Percentiles rank a stretch among this genome's conserved stretches.
Conservation (phyloP, 2,888 invertebrate species). For the Esperia sulphurella region DNA sequence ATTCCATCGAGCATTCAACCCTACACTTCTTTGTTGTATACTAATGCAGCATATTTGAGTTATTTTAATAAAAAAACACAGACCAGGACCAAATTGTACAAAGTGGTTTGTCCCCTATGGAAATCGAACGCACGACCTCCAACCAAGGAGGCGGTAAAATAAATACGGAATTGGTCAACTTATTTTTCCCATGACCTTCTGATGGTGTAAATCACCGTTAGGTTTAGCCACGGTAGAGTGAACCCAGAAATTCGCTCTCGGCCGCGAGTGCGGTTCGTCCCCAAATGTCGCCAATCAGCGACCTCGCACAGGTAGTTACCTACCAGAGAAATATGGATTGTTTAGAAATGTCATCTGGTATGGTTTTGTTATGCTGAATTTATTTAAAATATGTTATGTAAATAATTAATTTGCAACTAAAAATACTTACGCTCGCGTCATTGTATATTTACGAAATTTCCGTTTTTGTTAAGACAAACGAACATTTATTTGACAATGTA, state of each 20-base stretch:
- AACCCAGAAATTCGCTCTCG: constrained; percentile 25
- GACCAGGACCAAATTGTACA: neutral
- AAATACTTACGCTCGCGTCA: too few relatives aligned
- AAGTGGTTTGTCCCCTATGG: neutral
- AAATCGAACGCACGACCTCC: neutral
- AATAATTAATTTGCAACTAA: too few relatives aligned
- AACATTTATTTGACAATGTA: too few relatives aligned
- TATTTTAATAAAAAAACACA: too few relatives aligned
- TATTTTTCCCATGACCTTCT: constrained; percentile 15
- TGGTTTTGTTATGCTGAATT: neutral
- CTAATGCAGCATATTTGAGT: too few relatives aligned
- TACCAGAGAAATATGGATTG: neutral
- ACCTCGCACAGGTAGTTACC: constrained; percentile 1
- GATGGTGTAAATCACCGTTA: neutral
- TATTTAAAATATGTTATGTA: too few relatives aligned
- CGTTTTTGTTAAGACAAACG: too few relatives aligned
- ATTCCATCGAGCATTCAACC: too few relatives aligned
- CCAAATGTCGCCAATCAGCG: constrained; percentile 21
- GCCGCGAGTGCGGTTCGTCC: constrained; percentile 18
- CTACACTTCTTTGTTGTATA: too few relatives aligned
- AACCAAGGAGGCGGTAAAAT: neutral
- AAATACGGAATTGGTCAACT: constrained; percentile 7
- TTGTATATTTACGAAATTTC: too few relatives aligned
- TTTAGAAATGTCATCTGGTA: neutral
- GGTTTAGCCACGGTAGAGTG: constrained; percentile 21